These are phyloP conservation scores for Enteromius fasciolatus DNA, from an alignment of 2,797 vertebrate genomes.

Conservation along the genomic window DNA sequence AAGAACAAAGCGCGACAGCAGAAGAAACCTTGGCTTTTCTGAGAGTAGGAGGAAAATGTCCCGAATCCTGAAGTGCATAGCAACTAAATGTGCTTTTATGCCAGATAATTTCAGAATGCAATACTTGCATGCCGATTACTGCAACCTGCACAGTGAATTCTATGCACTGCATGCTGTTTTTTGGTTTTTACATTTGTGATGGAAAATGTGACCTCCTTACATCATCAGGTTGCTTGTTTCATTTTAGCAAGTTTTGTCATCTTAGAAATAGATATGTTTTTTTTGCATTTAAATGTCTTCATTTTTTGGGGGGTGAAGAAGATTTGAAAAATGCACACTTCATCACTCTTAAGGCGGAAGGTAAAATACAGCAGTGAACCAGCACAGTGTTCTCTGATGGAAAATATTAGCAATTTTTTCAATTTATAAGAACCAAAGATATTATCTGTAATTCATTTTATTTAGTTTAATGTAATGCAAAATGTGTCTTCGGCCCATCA, in stretches of 20 bases:
- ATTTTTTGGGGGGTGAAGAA: not conserved
- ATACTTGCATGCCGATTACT: slow-evolving; percentile 27
- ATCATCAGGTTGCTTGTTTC: not conserved
- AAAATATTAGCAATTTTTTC: not conserved
- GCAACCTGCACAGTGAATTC: not conserved
- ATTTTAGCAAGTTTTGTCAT: not conserved
- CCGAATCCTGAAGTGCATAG: slow-evolving; percentile 59
- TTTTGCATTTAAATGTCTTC: not conserved
- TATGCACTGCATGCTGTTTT: not conserved
- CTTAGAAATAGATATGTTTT: not conserved
- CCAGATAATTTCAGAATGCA: slow-evolving; percentile 68
- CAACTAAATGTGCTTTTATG: slow-evolving; percentile 74
- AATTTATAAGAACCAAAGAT: not conserved
- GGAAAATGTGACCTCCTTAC: not conserved
- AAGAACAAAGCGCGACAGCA: slow-evolving; percentile 20
- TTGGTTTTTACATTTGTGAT: not conserved
- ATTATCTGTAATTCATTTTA: slow-evolving; percentile 5
- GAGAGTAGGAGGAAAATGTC: slow-evolving; percentile 1
- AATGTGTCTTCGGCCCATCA: not conserved
- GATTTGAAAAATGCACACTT: not conserved
- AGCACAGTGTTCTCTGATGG: not conserved
- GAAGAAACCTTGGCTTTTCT: slow-evolving; percentile 23
- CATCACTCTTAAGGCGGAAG: not conserved
- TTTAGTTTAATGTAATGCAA: slow-evolving; percentile 2
- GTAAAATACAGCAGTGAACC: not conserved